Evolutionary conservation across 2,888 invertebrate genomes (phyloP).

Genomic region (Therioaphis trifolii): DNA sequence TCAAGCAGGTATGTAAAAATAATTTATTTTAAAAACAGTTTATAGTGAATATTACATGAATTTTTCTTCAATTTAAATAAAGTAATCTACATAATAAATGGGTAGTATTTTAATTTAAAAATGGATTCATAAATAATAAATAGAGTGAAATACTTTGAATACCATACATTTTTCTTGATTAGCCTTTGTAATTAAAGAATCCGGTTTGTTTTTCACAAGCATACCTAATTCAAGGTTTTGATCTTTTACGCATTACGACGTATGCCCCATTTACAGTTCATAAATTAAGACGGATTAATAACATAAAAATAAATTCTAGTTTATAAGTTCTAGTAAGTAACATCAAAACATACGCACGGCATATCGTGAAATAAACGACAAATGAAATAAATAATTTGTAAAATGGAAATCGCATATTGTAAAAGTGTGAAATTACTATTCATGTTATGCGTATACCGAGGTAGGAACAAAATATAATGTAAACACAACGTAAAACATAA

Average conservation of each 20-base stretch:
- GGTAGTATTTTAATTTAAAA: too few relatives aligned
- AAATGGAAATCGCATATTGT: too few relatives aligned
- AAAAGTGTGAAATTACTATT: neutral
- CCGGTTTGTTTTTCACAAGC: neutral
- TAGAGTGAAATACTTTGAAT: too few relatives aligned
- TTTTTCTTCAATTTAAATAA: too few relatives aligned
- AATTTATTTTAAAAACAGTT: too few relatives aligned
- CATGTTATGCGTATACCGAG: neutral
- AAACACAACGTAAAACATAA: neutral
- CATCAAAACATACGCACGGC: too few relatives aligned
- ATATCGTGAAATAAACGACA: neutral
- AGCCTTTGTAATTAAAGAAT: neutral
- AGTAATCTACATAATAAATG: too few relatives aligned
- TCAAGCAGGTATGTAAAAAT: too few relatives aligned
- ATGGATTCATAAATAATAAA: too few relatives aligned
- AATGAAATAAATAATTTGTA: too few relatives aligned
- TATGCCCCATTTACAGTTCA: neutral
- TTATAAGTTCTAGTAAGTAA: too few relatives aligned
- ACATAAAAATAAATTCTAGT: neutral
- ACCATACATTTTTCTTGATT: neutral
- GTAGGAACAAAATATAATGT: neutral
- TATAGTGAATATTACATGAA: too few relatives aligned
- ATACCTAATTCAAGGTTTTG: constrained; percentile 12
- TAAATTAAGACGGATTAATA: neutral
- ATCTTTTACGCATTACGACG: neutral